Conservation (phyloP, 2,888 invertebrate species). For the Eristalinus aeneus region DNA sequence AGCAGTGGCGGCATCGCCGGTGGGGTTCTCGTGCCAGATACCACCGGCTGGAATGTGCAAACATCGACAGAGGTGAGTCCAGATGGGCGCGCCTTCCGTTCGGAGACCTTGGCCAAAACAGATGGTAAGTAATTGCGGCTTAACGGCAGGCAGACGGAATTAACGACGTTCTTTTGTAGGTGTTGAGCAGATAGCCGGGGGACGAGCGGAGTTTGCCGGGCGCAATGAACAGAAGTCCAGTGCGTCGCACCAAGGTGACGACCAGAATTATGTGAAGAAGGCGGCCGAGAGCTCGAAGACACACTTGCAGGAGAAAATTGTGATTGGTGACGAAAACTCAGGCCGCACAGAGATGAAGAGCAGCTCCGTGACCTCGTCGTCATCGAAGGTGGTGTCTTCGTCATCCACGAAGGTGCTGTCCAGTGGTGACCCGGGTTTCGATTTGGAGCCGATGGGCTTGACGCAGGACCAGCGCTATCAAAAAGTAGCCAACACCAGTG, state of each 20-base stretch:
- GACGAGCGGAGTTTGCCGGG: slow-evolving; percentile 85
- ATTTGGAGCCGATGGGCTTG: slow-evolving; percentile 37
- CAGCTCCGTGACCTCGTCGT: slow-evolving; percentile 78
- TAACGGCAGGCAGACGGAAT: not conserved
- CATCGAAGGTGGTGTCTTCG: slow-evolving; percentile 77
- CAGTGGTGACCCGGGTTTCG: slow-evolving; percentile 65
- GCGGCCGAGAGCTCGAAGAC: slow-evolving; percentile 81
- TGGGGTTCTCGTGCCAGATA: slow-evolving; percentile 75
- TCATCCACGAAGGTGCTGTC: slow-evolving; percentile 74
- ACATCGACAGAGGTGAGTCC: slow-evolving; percentile 84
- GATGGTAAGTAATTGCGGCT: slow-evolving; percentile 81
- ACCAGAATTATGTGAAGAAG: slow-evolving; percentile 82
- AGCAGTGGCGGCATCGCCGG: slow-evolving; percentile 72
- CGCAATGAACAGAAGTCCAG: slow-evolving; percentile 84
- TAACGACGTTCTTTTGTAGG: slow-evolving; percentile 79
- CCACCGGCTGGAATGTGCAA: slow-evolving; percentile 86
- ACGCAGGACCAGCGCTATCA: slow-evolving; percentile 48
- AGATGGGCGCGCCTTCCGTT: slow-evolving; percentile 85
- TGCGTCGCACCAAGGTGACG: slow-evolving; percentile 82
- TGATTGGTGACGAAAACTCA: slow-evolving; percentile 81
- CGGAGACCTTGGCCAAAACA: slow-evolving; percentile 84
- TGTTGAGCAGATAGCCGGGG: slow-evolving; percentile 84
- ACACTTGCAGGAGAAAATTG: slow-evolving; percentile 81
- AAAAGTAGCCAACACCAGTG: slow-evolving; percentile 30
- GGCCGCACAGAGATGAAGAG: slow-evolving; percentile 80